Evolutionary conservation across 2,888 invertebrate genomes (phyloP).

Genomic region (Cyrtodaria siliqua): DNA sequence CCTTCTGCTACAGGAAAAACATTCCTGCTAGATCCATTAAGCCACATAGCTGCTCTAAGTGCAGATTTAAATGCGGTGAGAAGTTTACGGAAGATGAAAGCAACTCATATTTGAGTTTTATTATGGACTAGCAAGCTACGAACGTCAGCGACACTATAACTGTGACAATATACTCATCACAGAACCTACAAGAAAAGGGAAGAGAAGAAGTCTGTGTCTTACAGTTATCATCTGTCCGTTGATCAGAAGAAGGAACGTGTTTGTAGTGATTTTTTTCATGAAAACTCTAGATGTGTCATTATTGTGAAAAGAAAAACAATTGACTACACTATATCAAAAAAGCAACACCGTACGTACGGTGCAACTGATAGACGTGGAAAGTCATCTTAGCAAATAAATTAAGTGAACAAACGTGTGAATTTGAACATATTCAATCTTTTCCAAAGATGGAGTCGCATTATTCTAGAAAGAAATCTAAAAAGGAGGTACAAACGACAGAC

Average conservation of each 20-base stretch:
- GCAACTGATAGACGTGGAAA: constrained; percentile 7
- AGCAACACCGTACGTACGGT: constrained; percentile 7
- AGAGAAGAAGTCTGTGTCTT: neutral
- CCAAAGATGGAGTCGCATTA: constrained; percentile 28
- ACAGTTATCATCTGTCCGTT: neutral
- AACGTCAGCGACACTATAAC: constrained; percentile 18
- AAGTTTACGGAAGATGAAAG: constrained; percentile 7
- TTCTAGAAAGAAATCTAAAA: constrained; percentile 9
- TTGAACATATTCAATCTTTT: constrained; percentile 17
- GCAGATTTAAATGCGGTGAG: constrained; percentile 19
- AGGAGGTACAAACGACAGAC: neutral
- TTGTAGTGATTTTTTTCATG: constrained; percentile 12
- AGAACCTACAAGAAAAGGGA: constrained; percentile 5
- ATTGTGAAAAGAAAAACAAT: constrained; percentile 19
- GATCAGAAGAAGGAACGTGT: neutral
- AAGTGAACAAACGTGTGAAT: neutral
- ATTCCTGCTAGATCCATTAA: constrained; percentile 3
- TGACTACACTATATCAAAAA: constrained; percentile 5
- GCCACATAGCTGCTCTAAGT: constrained; percentile 12
- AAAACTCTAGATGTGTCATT: constrained; percentile 16
- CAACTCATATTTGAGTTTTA: constrained; percentile 9
- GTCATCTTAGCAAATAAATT: constrained; percentile 17
- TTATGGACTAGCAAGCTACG: constrained; percentile 5
- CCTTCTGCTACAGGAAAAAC: constrained; percentile 7
- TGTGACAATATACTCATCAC: constrained; percentile 4